Percentiles rank a stretch among this genome's conserved stretches.
phyloP scores from a whole-genome alignment of 2,113 vertebrate species.

The Pangasianodon hypophthalmus region DNA sequence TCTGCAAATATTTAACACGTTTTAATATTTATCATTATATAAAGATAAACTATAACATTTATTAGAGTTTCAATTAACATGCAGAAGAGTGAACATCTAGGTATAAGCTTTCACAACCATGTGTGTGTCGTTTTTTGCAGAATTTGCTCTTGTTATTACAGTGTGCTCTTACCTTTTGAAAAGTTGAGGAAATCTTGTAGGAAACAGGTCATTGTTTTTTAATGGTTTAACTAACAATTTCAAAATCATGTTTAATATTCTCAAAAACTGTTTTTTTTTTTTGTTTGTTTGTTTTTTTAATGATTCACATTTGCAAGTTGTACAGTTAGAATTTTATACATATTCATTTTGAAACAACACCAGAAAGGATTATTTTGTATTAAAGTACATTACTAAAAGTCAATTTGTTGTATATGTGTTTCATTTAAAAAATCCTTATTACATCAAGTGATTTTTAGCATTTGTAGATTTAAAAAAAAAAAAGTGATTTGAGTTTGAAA shows the following conservation, averaged over 20 bases:
- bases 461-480: neutral
- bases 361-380: constrained; percentile 22
- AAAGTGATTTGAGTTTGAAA: neutral
- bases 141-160: neutral
- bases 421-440: neutral
- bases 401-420: neutral
- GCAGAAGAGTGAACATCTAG: neutral
- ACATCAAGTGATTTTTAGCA: neutral
- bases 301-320: neutral
- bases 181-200: neutral
- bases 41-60: neutral
- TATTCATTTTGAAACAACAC: neutral
- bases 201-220: neutral
- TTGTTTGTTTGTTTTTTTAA: neutral
- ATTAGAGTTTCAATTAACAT: neutral
- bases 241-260: neutral
- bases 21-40: neutral
- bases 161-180: neutral
- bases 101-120: neutral
- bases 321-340: constrained; percentile 26
- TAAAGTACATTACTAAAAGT: neutral
- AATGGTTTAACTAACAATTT: neutral
- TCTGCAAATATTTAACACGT: neutral
- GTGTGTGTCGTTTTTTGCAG: neutral
- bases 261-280: neutral